Conservation (phyloP, 2,113 vertebrate species). For the Geococcyx californianus region DNA sequence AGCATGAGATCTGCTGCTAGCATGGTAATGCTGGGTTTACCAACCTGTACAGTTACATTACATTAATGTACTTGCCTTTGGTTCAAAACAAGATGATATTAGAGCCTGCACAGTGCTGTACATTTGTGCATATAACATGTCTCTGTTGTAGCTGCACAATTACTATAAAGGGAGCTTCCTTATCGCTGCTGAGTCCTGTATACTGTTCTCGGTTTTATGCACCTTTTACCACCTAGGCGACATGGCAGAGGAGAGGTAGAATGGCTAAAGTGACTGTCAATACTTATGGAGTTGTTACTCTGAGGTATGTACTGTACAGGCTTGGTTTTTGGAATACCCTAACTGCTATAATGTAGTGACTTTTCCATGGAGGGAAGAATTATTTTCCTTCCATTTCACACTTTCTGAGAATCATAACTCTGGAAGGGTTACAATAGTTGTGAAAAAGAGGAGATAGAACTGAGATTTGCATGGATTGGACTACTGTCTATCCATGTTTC, state of each 20-base stretch:
- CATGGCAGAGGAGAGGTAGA: background rate
- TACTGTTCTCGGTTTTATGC: background rate
- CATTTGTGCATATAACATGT: background rate
- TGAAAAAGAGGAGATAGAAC: background rate
- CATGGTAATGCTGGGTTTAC: background rate
- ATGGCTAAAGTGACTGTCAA: background rate
- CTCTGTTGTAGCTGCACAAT: background rate
- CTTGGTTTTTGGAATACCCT: background rate
- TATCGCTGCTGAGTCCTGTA: background rate
- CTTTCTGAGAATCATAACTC: background rate
- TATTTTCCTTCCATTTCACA: background rate
- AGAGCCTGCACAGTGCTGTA: background rate
- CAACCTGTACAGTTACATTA: background rate
- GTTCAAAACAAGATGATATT: background rate
- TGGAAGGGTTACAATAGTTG: background rate
- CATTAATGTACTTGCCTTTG: background rate
- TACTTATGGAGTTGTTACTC: background rate
- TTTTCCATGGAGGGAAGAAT: background rate
- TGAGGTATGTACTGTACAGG: background rate
- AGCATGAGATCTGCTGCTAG: background rate
- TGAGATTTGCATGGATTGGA: background rate
- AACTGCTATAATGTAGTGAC: background rate
- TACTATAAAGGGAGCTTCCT: background rate
- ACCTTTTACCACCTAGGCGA: background rate
- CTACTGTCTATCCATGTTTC: background rate